Evolutionary conservation across 2,888 invertebrate species (phyloP).

Genomic region (Noctua fimbriata): DNA sequence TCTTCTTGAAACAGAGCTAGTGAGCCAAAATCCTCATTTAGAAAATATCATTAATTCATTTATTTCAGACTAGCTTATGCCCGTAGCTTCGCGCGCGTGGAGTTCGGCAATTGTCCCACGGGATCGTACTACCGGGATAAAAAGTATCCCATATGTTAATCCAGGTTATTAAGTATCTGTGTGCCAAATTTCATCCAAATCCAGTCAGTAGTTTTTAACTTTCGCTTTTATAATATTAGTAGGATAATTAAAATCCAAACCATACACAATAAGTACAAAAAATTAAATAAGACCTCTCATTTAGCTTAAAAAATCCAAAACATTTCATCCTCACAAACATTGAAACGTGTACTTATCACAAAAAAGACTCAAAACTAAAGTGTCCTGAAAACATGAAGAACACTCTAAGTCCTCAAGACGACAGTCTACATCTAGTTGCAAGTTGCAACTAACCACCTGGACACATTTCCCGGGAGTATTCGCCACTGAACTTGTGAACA

Average conservation of each 20-base stretch:
- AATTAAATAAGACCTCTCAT: too few species aligned
- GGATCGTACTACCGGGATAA: too few species aligned
- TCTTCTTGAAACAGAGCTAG: background rate
- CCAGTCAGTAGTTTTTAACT: too few species aligned
- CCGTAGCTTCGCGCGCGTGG: too few species aligned
- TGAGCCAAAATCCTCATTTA: background rate
- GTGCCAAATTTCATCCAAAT: too few species aligned
- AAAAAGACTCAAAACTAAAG: background rate
- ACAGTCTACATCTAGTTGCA: constrained; percentile 9
- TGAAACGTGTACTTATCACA: background rate
- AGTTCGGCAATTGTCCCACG: too few species aligned
- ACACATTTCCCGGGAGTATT: constrained; percentile 21
- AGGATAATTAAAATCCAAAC: too few species aligned
- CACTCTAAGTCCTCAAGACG: background rate
- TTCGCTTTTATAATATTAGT: too few species aligned
- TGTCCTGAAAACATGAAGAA: constrained; percentile 5
- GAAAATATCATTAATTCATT: background rate
- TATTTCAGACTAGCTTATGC: too few species aligned
- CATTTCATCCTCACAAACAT: background rate
- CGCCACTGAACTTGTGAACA: constrained; percentile 31
- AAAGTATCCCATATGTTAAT: too few species aligned
- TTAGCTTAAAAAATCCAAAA: background rate
- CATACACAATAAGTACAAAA: too few species aligned
- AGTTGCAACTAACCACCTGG: constrained; percentile 38
- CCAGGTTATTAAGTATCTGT: too few species aligned